These are phyloP conservation scores for Macaca fascicularis DNA, from an alignment of 2,113 vertebrate genomes.

Conservation along the genomic window T2T-MFA8v1.1 NC_088375.1:142998501-142999000, in stretches of 20 bases:
- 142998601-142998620: background rate
- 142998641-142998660: background rate
- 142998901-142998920: background rate
- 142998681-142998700: background rate
- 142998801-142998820: background rate
- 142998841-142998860: background rate
- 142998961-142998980: no score
- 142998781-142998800: background rate
- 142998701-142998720: background rate
- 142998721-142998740: background rate
- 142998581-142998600: background rate
- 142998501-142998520: no score
- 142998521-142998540: fast-evolving
- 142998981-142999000: no score
- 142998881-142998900: background rate
- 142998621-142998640: background rate
- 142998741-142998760: background rate
- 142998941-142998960: no score
- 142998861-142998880: background rate
- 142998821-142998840: background rate
- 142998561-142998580: background rate
- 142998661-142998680: background rate
- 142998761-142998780: background rate
- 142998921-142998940: no score
- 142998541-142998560: background rate